Conservation (phyloP, 1,140 invertebrate genomes). For the Hylaeus anthracinus region DNA sequence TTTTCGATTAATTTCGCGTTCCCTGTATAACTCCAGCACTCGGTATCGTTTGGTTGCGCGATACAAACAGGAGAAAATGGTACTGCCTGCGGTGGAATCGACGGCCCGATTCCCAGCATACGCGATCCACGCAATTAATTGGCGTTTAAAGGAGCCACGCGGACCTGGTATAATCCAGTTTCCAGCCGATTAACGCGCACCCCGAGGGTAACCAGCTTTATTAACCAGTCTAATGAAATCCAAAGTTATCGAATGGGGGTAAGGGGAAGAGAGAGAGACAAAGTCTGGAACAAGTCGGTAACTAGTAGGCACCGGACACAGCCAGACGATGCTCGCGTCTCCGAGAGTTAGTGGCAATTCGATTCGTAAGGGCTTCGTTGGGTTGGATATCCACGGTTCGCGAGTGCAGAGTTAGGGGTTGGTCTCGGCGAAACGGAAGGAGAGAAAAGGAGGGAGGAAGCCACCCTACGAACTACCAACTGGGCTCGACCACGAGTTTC, state of each 20-base stretch:
- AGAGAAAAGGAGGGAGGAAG: slow-evolving; percentile 7
- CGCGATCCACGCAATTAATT: background rate
- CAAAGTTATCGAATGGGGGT: slow-evolving; percentile 33
- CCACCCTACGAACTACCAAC: slow-evolving; percentile 31
- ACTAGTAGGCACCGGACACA: slow-evolving; percentile 24
- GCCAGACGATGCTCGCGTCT: slow-evolving; percentile 30
- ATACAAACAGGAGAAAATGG: background rate
- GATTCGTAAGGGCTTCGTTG: slow-evolving; percentile 33
- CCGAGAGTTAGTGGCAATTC: slow-evolving; percentile 27
- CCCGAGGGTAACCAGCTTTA: slow-evolving; percentile 33
- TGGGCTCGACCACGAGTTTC: slow-evolving; percentile 43
- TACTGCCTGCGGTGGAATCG: background rate
- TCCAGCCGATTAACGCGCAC: slow-evolving; percentile 31
- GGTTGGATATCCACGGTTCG: background rate
- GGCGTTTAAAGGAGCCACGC: background rate
- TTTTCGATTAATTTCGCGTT: no score
- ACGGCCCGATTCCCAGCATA: background rate
- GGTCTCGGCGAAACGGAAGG: slow-evolving; percentile 4
- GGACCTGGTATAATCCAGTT: slow-evolving; percentile 26
- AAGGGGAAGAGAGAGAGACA: background rate
- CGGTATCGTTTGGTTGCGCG: background rate
- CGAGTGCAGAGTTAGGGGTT: background rate
- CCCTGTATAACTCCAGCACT: no score
- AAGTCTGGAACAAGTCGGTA: slow-evolving; percentile 1
- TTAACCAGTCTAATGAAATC: slow-evolving; percentile 42